phyloP scores from a whole-genome alignment of 1,140 invertebrate genomes.

The Gyrodactylus bullatarudis region DNA sequence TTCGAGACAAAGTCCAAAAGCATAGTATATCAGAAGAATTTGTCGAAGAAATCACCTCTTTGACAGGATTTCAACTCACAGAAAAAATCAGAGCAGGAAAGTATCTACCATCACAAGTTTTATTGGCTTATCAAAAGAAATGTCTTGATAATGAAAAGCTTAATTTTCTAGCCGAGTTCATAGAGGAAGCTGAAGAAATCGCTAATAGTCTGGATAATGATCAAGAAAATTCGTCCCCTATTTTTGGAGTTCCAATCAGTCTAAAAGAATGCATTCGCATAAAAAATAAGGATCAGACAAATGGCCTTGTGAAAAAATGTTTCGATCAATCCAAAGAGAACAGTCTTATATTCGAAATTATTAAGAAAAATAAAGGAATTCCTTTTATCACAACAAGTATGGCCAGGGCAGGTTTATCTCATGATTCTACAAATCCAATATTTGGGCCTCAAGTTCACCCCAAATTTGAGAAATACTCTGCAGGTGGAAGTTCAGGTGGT shows the following conservation, averaged over 20 bases:
- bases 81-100: not conserved
- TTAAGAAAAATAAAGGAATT: constrained; percentile 37
- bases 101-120: not conserved
- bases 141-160: not conserved
- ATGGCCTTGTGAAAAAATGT: constrained; percentile 27
- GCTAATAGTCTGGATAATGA: not conserved
- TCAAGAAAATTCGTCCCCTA: not conserved
- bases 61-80: not conserved
- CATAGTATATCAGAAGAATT: not conserved
- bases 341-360: constrained; percentile 27
- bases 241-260: constrained; percentile 15
- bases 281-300: constrained; percentile 17
- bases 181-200: not conserved
- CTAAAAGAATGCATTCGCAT: constrained; percentile 17
- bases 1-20: not conserved
- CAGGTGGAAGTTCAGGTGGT: constrained; percentile 20
- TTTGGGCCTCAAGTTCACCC: constrained; percentile 53
- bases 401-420: constrained; percentile 37
- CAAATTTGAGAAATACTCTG: constrained; percentile 29
- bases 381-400: constrained; percentile 41
- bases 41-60: not conserved
- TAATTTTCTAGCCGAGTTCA: not conserved
- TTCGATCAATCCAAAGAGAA: constrained; percentile 28
- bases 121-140: not conserved
- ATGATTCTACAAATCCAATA: constrained; percentile 51